These are phyloP conservation scores for Colaptes auratus DNA, from an alignment of 2,113 vertebrate genomes.

Conservation along the genomic window DNA sequence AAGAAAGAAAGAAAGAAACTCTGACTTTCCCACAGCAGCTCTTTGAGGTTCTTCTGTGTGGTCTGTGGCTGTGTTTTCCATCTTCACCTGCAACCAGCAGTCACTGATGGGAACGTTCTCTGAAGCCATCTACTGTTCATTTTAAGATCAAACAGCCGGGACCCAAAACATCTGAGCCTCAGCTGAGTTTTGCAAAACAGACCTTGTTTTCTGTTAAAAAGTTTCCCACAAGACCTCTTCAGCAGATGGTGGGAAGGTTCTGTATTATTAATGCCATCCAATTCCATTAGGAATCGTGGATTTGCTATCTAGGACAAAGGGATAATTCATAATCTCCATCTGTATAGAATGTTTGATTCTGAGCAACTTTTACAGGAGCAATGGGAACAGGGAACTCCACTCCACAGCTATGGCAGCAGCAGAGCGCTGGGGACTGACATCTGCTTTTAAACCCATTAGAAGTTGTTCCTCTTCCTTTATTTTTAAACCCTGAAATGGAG, in stretches of 20 bases:
- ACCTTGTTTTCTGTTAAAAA: constrained; percentile 53
- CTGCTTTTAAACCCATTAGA: not conserved
- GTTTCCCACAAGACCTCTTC: constrained; percentile 55
- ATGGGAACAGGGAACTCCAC: not conserved
- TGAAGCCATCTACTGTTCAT: constrained; percentile 53
- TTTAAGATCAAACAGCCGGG: not conserved
- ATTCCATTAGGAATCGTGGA: constrained; percentile 63
- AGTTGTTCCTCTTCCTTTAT: not conserved
- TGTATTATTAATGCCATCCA: constrained; percentile 76
- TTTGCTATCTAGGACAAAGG: constrained; percentile 71
- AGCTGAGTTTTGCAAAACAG: constrained; percentile 49
- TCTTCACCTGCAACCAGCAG: not conserved
- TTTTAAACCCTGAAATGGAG: not conserved
- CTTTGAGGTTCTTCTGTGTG: not conserved
- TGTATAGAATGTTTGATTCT: constrained; percentile 47
- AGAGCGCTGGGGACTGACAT: not conserved
- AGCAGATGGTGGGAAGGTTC: constrained; percentile 69
- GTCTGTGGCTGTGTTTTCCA: not conserved
- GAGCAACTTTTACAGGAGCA: constrained; percentile 49
- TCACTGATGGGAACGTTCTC: not conserved
- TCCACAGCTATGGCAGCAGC: not conserved
- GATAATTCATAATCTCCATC: constrained; percentile 59
- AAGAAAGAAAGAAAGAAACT: no score
- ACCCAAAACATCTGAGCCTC: not conserved
- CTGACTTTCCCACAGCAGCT: not conserved